phyloP scores from a whole-genome alignment of 2,888 invertebrate genomes.

The Drosophila neutralis region DNA sequence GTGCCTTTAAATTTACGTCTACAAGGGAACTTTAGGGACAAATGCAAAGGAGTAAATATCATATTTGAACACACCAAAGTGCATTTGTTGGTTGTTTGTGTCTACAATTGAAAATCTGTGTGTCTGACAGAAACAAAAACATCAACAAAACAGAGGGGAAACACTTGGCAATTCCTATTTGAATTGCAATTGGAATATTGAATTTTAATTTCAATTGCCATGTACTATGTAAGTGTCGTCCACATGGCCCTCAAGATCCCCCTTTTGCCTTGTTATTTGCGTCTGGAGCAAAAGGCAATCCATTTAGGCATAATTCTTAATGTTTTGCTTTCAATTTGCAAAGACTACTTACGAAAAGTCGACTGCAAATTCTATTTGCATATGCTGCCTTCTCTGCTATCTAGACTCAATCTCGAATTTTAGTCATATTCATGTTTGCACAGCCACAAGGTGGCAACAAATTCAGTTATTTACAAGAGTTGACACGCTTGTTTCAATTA shows the following conservation, averaged over 20 bases:
- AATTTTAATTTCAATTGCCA: slow-evolving; percentile 52
- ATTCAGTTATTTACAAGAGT: slow-evolving; percentile 64
- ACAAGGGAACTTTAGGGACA: neutral
- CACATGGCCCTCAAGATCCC: slow-evolving; percentile 59
- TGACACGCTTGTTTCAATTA: slow-evolving; percentile 53
- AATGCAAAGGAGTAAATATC: slow-evolving; percentile 14
- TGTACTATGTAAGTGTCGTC: slow-evolving; percentile 54
- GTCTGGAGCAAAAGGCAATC: slow-evolving; percentile 32
- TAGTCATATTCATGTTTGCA: slow-evolving; percentile 5
- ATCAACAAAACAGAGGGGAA: neutral
- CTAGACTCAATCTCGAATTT: neutral
- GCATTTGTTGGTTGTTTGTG: slow-evolving; percentile 49
- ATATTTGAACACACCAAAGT: slow-evolving; percentile 41
- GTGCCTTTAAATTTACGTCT: slow-evolving; percentile 40
- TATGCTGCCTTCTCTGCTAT: slow-evolving; percentile 25
- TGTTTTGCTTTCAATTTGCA: slow-evolving; percentile 80
- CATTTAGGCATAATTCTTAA: slow-evolving; percentile 79
- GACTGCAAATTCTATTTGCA: slow-evolving; percentile 64
- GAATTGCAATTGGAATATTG: slow-evolving; percentile 36
- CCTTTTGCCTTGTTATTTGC: neutral
- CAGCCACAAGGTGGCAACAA: slow-evolving; percentile 58
- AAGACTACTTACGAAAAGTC: slow-evolving; percentile 66
- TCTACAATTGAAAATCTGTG: slow-evolving; percentile 74
- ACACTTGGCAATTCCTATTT: slow-evolving; percentile 8
- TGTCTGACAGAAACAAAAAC: slow-evolving; percentile 59